phyloP scores from a whole-genome alignment of 1,140 invertebrate species.

The Ceratina japonica region DNA sequence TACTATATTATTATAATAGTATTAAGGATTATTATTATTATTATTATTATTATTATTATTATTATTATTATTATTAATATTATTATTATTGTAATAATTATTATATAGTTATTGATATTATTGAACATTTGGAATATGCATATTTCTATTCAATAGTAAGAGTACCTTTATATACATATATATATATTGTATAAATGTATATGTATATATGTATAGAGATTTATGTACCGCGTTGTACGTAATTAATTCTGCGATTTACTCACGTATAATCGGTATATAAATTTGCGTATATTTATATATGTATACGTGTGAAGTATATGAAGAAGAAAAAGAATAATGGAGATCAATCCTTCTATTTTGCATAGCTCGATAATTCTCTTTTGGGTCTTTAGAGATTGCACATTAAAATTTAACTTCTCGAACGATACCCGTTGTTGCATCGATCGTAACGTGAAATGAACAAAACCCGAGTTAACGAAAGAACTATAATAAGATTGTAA shows the following conservation, averaged over 20 bases:
- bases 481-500: background rate
- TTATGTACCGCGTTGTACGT: constrained; percentile 72
- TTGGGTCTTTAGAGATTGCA: constrained; percentile 76
- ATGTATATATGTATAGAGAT: constrained; percentile 72
- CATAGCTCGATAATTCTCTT: constrained; percentile 78
- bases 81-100: constrained; percentile 68
- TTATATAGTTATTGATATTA: constrained; percentile 70
- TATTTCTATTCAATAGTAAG: constrained; percentile 77
- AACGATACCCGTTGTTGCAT: constrained; percentile 71
- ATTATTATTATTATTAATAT: constrained; percentile 65
- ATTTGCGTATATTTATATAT: constrained; percentile 68
- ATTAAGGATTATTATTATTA: constrained; percentile 66
- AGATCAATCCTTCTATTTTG: constrained; percentile 79
- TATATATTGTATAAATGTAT: constrained; percentile 63
- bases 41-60: too few relatives aligned
- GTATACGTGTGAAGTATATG: constrained; percentile 60
- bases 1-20: constrained; percentile 72
- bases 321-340: constrained; percentile 66
- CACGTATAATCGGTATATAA: constrained; percentile 69
- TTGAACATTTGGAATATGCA: constrained; percentile 73
- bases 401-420: constrained; percentile 75
- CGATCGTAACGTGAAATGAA: constrained; percentile 32
- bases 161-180: constrained; percentile 72
- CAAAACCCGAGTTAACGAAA: background rate
- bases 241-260: constrained; percentile 65